These are phyloP conservation scores for Tiliacea aurago DNA, from an alignment of 2,888 invertebrate genomes.

Conservation along the genomic window DNA sequence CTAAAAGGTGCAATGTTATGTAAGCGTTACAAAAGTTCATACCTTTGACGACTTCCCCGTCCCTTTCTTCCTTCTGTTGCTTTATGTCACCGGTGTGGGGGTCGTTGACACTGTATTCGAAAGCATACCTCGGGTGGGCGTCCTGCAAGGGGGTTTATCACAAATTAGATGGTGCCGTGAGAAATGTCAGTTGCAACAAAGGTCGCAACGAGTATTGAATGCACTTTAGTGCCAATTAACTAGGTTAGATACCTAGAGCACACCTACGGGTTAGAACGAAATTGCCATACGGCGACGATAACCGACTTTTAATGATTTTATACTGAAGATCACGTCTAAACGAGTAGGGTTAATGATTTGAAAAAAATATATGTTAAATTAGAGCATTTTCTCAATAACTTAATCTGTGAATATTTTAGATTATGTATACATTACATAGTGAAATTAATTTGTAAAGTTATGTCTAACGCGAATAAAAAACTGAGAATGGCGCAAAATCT, in stretches of 20 bases:
- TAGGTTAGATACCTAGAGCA: slow-evolving; percentile 40
- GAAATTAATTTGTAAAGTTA: no score
- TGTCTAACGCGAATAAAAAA: no score
- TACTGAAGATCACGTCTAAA: no score
- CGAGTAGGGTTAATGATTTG: no score
- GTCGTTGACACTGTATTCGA: slow-evolving; percentile 94
- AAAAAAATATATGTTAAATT: no score
- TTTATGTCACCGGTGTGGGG: slow-evolving; percentile 94
- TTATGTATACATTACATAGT: no score
- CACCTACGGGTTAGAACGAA: slow-evolving; percentile 19
- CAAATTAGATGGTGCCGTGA: slow-evolving; percentile 74
- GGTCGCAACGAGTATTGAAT: slow-evolving; percentile 65
- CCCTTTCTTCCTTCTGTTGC: slow-evolving; percentile 93
- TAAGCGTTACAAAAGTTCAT: slow-evolving; percentile 51
- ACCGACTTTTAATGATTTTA: no score
- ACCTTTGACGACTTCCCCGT: slow-evolving; percentile 94
- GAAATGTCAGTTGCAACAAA: slow-evolving; percentile 73
- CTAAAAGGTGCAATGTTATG: neutral
- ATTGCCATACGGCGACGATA: no score
- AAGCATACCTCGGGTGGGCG: slow-evolving; percentile 93
- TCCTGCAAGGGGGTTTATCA: slow-evolving; percentile 85
- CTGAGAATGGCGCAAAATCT: no score
- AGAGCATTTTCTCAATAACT: no score
- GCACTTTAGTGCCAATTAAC: slow-evolving; percentile 63
- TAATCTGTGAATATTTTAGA: no score